A percentile compares a stretch with the other conserved stretches of the same genome.
phyloP scores from a whole-genome alignment of 2,113 vertebrate species.

The Nycticorax nycticorax region DNA sequence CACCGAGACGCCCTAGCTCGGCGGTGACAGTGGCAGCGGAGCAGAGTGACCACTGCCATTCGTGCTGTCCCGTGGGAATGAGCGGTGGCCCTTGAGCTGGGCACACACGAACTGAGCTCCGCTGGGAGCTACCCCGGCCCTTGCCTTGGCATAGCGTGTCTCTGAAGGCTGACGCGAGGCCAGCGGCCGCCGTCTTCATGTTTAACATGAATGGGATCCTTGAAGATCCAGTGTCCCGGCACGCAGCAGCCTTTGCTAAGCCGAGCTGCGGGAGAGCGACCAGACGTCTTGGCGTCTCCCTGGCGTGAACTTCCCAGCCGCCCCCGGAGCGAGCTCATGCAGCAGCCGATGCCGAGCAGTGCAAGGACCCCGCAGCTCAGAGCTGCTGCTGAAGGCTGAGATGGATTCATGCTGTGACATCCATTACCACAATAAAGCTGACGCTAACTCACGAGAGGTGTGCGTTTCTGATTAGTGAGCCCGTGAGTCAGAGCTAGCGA shows the following conservation, averaged over 20 bases:
- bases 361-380: background rate
- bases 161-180: background rate
- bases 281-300: background rate
- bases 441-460: background rate
- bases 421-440: background rate
- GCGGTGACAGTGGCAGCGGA: background rate
- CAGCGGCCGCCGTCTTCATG: background rate
- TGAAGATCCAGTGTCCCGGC: background rate
- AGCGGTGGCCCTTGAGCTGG: background rate
- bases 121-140: rapidly evolving
- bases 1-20: background rate
- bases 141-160: background rate
- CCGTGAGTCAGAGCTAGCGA: background rate
- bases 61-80: background rate
- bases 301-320: background rate
- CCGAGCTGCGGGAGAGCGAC: background rate
- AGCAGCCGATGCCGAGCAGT: background rate
- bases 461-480: background rate
- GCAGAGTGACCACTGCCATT: background rate
- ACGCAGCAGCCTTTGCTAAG: background rate
- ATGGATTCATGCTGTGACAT: background rate
- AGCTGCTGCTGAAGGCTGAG: background rate
- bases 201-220: background rate
- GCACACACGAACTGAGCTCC: background rate
- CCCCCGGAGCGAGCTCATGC: background rate